Evolutionary conservation across 2,888 invertebrate species (phyloP), one percentile per base, ranked within the genome.

Genomic region (Amiota communis): DNA sequence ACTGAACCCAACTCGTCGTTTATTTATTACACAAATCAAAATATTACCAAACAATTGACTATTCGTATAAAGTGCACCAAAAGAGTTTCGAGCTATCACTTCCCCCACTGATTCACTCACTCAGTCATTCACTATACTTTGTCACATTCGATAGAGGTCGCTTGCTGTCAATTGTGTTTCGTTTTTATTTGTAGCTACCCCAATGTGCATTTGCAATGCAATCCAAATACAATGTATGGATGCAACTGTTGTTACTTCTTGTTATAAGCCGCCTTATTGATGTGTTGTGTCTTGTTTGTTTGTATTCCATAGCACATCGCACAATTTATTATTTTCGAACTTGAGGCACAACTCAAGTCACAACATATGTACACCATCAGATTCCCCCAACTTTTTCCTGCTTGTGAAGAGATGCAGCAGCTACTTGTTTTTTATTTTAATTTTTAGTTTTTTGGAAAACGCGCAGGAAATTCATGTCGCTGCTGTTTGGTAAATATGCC

Each of bases 401-500:
- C 6, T 36, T 36, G 36, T 36, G 8, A 36, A 36, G 36, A 36
- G 36, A 36, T 6, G 36, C 36, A 36, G 36, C 36, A 36, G 36
- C 36, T 36, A 36, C 36, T 36, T 36, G 36, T 36, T 59, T 9
- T 57, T 15, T 20, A 15, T 61, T 47, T 70, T 46, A 10, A 49
- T 59, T 36, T 15, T 15, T 13, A 13, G 57, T 69, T 53, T 68
- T 67, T 75, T 73, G 47, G 61, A 64, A 67, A 13, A 15, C n/a
- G 53, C 56, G 72, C 80, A 77, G 80, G 80, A 80, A 80, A 79
- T 77, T 71, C 77, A 64, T 74, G 76, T 77, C 71, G 77, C 80
- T 74, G 67, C 56, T 65, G 74, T 72, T 77, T 77, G 74, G 77
- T 78, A 75, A 80, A 79, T 80, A 80, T 80, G 75, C 78, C 78